A percentile compares a stretch with the other conserved stretches of the same genome.
phyloP scores from a whole-genome alignment of 1,140 invertebrate species.

The Limonius californicus region DNA sequence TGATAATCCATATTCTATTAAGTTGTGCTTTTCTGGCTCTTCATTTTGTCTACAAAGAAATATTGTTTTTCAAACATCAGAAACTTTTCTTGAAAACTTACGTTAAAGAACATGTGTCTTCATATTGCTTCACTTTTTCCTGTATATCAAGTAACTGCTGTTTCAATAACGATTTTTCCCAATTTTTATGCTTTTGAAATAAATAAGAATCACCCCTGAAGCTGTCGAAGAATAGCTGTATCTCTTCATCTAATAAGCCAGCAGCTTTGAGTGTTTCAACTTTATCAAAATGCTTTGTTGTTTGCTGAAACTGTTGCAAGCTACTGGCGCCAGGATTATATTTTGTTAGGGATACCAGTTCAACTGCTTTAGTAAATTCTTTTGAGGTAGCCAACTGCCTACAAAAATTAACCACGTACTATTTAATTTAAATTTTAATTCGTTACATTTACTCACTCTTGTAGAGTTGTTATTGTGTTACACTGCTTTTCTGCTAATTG shows the following conservation, averaged over 20 bases:
- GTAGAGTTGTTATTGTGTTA: constrained; percentile 32
- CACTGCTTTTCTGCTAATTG: constrained; percentile 37
- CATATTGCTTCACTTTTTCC: constrained; percentile 1
- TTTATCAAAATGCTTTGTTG: constrained; percentile 22
- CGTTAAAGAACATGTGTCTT: too few relatives aligned
- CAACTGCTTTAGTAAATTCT: constrained; percentile 31
- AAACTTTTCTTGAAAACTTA: too few relatives aligned
- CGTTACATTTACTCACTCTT: constrained; percentile 38
- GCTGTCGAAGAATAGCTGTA: constrained; percentile 31
- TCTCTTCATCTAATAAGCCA: constrained; percentile 34
- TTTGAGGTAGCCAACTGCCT: constrained; percentile 33
- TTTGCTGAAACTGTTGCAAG: constrained; percentile 32
- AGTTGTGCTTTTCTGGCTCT: neutral
- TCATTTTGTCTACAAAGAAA: too few relatives aligned
- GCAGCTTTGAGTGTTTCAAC: constrained; percentile 28
- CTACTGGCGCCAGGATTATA: constrained; percentile 28
- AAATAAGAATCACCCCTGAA: constrained; percentile 23
- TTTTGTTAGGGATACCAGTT: constrained; percentile 29
- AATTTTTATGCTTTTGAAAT: constrained; percentile 30
- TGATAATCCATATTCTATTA: constrained; percentile 22
- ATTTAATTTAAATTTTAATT: too few relatives aligned
- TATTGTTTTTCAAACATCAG: too few relatives aligned
- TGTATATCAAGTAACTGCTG: neutral
- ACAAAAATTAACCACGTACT: neutral
- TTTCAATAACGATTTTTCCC: neutral